Base-by-base conservation (phyloP, 2,888 invertebrate species). In the Synanthedon andrenaeformis region DNA sequence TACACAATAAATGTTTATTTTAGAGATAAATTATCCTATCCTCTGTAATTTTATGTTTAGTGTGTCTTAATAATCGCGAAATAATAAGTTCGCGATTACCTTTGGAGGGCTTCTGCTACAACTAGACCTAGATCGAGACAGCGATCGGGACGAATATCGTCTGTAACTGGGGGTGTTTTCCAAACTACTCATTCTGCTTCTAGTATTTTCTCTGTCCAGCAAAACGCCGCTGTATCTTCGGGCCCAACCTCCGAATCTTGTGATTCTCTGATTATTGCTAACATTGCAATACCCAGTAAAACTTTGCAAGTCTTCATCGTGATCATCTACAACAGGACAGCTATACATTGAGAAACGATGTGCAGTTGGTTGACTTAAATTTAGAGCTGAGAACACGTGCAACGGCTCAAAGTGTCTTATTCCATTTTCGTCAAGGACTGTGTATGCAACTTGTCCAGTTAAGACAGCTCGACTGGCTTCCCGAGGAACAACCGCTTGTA, bases 401-500 rank as follows among this genome's bases (percentile, higher is more conserved):
- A 93, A 82, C 0, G 94, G 94, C 67, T 93, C 93, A 67, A 94
- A 94, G 66, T 92, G 91, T 55, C 90, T 90, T 42, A 94, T 91
- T 23, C 94, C 94, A 59, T 89, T 90, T 74, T 94, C 94, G 64
- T 94, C 94, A 3, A 94, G 89, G 8, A 94, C 90, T 11, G 92
- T 92, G 68, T 94, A 94, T 1, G 93, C 90, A 0, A 93, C 90
- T 76, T 93, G 89, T 3, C 94, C 94, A 1, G 92, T 92, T 10
- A 94, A 76, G 1, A 94, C 93, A 14, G 91, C 91, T 41, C 92
- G 89, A 54, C 93, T 91, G 0, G 93, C 92, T 74, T 94, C 94
- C 53, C 92, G 89, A 0, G 94, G 94, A 4, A 94, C 91, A 2
- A 94, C 93, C 0, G 92, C 92, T 70, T 94, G 93, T 49, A 92